A percentile compares a stretch with the other conserved stretches of the same genome.
These are phyloP conservation scores for Physocephala rufipes DNA, from an alignment of 2,888 invertebrate genomes.

Conservation along the genomic window DNA sequence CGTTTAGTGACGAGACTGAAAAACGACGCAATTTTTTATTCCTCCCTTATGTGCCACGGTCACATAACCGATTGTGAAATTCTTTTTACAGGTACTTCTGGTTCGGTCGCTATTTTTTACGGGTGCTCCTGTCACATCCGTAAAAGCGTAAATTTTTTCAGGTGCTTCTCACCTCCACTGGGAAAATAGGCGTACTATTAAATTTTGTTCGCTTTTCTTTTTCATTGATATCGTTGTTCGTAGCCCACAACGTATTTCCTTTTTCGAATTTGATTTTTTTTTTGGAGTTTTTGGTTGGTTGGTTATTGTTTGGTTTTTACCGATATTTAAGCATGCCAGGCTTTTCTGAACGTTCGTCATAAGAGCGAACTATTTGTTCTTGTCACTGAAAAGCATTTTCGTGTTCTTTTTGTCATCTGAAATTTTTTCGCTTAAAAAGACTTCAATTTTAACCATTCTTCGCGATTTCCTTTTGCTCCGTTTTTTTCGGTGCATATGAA, in stretches of 20 bases:
- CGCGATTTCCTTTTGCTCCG: not conserved
- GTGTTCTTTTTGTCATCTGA: constrained; percentile 22
- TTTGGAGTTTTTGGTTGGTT: too few relatives aligned
- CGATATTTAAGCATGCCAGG: not conserved
- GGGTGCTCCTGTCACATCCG: not conserved
- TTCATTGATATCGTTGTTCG: not conserved
- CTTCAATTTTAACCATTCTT: constrained; percentile 1
- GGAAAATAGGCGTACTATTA: not conserved
- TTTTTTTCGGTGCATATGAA: not conserved
- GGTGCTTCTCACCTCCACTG: constrained; percentile 7
- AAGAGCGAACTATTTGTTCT: not conserved
- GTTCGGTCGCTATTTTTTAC: not conserved
- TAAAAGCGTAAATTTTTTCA: not conserved
- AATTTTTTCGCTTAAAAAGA: not conserved
- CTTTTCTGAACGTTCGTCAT: not conserved
- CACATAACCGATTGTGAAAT: not conserved
- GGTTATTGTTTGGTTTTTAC: too few relatives aligned
- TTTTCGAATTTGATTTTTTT: not conserved
- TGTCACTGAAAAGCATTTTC: constrained; percentile 24
- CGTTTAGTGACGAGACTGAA: constrained; percentile 23
- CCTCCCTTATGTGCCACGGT: constrained; percentile 4
- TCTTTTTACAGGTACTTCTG: not conserved
- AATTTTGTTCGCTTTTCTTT: constrained; percentile 11
- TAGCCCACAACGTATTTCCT: not conserved
- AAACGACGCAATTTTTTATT: constrained; percentile 30